Conservation (phyloP, 1,140 invertebrate genomes). For the Atta colombica region DNA sequence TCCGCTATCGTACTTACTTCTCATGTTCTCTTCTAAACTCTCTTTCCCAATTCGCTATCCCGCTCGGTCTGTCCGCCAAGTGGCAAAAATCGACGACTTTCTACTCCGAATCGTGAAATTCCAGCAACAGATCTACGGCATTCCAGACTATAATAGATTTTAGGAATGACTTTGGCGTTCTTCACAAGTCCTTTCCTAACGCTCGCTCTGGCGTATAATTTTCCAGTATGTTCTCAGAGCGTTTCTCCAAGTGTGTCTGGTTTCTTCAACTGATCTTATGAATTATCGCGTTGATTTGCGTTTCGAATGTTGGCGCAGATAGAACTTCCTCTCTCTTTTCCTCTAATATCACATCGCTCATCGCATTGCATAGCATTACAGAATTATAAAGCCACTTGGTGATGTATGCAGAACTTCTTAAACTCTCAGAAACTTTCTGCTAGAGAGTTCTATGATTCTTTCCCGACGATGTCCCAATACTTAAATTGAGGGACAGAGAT, state of each 20-base stretch:
- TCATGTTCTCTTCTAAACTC: conserved; percentile 65
- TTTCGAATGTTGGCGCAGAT: conserved; percentile 18
- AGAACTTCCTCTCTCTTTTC: not conserved
- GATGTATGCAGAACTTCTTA: conserved; percentile 45
- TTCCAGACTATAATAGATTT: conserved; percentile 47
- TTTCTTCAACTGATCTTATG: conserved; percentile 35
- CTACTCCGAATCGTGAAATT: conserved; percentile 40
- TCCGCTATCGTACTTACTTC: conserved; percentile 61
- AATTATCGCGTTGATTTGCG: conserved; percentile 44
- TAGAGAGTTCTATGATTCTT: conserved; percentile 48
- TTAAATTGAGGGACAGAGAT: conserved; percentile 50
- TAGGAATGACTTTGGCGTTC: conserved; percentile 28
- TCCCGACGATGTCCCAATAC: conserved; percentile 28
- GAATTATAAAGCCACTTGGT: conserved; percentile 50
- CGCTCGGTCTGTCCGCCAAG: not conserved
- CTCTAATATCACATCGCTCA: conserved; percentile 30
- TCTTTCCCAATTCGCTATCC: conserved; percentile 56
- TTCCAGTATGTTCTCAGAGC: conserved; percentile 41
- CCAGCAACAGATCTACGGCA: conserved; percentile 30
- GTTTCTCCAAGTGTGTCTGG: not conserved
- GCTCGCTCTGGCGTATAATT: conserved; percentile 45
- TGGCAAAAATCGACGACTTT: conserved; percentile 37
- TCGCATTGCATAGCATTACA: conserved; percentile 27
- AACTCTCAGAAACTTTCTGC: conserved; percentile 38
- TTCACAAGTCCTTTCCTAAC: conserved; percentile 4